These are phyloP conservation scores for Linepithema humile DNA, from an alignment of 1,140 invertebrate species.

Conservation along the genomic window DNA sequence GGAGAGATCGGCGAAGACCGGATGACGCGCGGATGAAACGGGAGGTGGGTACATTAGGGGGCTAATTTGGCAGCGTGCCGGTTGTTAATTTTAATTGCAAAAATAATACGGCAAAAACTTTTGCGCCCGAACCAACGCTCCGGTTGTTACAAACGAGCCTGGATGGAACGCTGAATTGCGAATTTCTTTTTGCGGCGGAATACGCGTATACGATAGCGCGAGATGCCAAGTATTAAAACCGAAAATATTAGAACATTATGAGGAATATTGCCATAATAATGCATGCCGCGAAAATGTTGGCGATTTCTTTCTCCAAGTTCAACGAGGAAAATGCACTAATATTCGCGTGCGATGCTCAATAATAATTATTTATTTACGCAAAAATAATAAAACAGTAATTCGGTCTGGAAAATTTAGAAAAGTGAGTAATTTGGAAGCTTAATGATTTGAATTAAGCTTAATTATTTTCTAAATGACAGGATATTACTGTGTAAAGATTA, in stretches of 20 bases:
- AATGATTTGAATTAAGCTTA: too few relatives aligned
- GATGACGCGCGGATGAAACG: constrained; percentile 59
- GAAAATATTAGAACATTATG: constrained; percentile 31
- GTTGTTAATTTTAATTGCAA: constrained; percentile 83
- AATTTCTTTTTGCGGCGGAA: constrained; percentile 45
- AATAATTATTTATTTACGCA: not conserved
- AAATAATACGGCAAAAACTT: constrained; percentile 78
- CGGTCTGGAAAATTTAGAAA: too few relatives aligned
- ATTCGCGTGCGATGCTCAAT: not conserved
- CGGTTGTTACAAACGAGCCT: constrained; percentile 56
- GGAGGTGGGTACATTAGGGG: constrained; percentile 77
- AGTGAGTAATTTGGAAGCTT: too few relatives aligned
- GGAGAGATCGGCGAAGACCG: constrained; percentile 63
- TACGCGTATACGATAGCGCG: not conserved
- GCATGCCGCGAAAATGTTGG: not conserved
- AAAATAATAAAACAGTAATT: not conserved
- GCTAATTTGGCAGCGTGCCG: constrained; percentile 82
- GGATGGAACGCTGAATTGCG: constrained; percentile 40
- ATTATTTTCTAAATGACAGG: too few relatives aligned
- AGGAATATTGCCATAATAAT: not conserved
- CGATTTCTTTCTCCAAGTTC: too few relatives aligned
- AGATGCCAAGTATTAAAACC: constrained; percentile 41
- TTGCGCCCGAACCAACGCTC: constrained; percentile 37
- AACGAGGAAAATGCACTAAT: not conserved
- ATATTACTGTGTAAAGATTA: too few relatives aligned